Evolutionary conservation across 2,888 invertebrate genomes (phyloP).

Genomic region (Isoperla grammatica): DNA sequence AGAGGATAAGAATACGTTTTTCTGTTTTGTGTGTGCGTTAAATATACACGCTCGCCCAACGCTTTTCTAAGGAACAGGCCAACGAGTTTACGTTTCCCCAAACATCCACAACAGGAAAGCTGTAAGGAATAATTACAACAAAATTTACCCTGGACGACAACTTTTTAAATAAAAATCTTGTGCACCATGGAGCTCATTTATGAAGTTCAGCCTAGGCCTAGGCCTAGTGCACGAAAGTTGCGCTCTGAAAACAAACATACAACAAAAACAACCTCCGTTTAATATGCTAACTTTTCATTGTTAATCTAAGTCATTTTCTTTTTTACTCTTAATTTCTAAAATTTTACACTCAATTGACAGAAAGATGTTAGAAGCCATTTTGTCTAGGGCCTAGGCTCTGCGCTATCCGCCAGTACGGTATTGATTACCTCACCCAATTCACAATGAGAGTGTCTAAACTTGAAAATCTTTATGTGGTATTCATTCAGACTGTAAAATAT

Average conservation of each 20-base stretch:
- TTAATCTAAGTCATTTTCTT: background rate
- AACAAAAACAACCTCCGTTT: conserved; percentile 26
- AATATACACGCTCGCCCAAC: conserved; percentile 27
- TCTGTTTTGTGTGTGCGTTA: conserved; percentile 24
- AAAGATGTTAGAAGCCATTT: too few relatives aligned
- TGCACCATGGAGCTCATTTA: conserved; percentile 2
- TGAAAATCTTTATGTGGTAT: too few relatives aligned
- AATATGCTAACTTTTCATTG: background rate
- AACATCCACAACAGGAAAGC: conserved; percentile 33
- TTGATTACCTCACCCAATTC: conserved; percentile 29
- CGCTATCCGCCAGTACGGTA: conserved; percentile 15
- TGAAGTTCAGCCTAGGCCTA: conserved; percentile 1
- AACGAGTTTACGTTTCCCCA: conserved; percentile 30
- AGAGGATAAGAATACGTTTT: conserved; percentile 32
- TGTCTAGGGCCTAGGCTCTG: too few relatives aligned
- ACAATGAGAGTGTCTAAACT: background rate
- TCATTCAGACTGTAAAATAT: too few relatives aligned
- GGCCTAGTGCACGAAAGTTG: conserved; percentile 26
- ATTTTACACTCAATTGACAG: conserved; percentile 9
- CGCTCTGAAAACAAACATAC: conserved; percentile 31
- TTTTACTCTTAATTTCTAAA: background rate
- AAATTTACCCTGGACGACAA: conserved; percentile 30
- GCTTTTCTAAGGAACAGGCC: conserved; percentile 30
- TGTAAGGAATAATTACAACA: conserved; percentile 32
- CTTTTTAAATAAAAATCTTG: conserved; percentile 22